Evolutionary conservation across 1,140 invertebrate species (phyloP), one percentile per base, ranked within the genome.

Genomic region (Dendroctonus valens): DNA sequence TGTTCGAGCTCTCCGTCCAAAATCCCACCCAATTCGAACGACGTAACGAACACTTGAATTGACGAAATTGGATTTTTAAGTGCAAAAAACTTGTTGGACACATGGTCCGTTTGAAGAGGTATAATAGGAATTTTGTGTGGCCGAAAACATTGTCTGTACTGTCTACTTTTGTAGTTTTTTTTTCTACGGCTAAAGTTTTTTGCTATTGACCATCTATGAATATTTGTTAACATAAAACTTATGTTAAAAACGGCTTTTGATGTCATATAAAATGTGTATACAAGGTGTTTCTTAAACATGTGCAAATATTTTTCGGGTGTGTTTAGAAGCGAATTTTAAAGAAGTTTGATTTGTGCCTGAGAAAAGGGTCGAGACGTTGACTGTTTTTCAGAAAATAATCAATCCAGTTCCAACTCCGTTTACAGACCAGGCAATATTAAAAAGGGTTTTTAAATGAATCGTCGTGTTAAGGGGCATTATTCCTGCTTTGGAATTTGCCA

Each of bases 1-100:
- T 53, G 63, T 39, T 67, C 69, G 12, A 57, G 64, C 54, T 46
- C 70, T 15, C 49, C 62, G 15, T 65, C 54, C 67, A 66, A 52
- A 62, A 72, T 60, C 59, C 63, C 48, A 44, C 73, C 58, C 59
- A 69, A 70, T 54, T 65, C 73, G 58, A 72, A 74, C 65, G 73
- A 74, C 64, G 73, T 72, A 41, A 71, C 73, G 65, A 75, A 69
- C 60, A 74, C 74, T 67, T 76, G 76, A 77, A 67, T 44, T 64
- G 55, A 59, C 40, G 58, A 67, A 67, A 69, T 72, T 73, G 70
- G 69, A 63, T 58, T 68, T 68, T 71, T 71, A 57, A 57, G 54
- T 62, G 68, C 61, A 70, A 68, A 69, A 61, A 62, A 70, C 53
- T 69, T 72, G 54, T 68, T 57, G 59, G 68, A 69, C 51, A 55